These are phyloP conservation scores for Phallusia fumigata DNA, from an alignment of 23 tunicate species.

Conservation along the genomic window DNA sequence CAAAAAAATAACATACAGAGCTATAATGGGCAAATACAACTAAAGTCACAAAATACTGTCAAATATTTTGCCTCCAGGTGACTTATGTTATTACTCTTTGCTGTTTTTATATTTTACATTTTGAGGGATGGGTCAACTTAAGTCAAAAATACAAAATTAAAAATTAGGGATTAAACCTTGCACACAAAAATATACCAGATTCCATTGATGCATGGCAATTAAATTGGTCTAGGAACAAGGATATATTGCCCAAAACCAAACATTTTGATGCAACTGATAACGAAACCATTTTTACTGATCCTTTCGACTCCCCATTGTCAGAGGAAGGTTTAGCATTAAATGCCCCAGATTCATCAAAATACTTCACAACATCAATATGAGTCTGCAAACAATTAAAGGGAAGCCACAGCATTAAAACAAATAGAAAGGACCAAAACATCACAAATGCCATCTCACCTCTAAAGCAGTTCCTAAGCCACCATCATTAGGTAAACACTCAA, in stretches of 20 bases:
- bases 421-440: not conserved
- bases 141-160: too few species aligned
- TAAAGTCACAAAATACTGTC: too few species aligned
- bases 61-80: too few species aligned
- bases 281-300: not conserved
- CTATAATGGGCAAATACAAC: too few species aligned
- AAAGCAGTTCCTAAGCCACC: constrained; percentile 25
- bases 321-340: not conserved
- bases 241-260: not conserved
- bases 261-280: constrained; percentile 11
- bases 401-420: not conserved
- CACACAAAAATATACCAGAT: too few species aligned
- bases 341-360: constrained; percentile 38
- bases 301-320: not conserved
- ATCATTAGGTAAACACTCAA: constrained; percentile 51
- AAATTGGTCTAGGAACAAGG: not conserved
- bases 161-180: too few species aligned
- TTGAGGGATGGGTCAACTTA: too few species aligned
- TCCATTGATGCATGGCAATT: constrained; percentile 7
- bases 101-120: too few species aligned
- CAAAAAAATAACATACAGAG: too few species aligned
- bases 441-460: constrained; percentile 3
- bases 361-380: constrained; percentile 21
- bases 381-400: not conserved
- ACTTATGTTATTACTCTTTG: too few species aligned